phyloP scores from a whole-genome alignment of 2,888 invertebrate genomes.

The Octodonta nipae region DNA sequence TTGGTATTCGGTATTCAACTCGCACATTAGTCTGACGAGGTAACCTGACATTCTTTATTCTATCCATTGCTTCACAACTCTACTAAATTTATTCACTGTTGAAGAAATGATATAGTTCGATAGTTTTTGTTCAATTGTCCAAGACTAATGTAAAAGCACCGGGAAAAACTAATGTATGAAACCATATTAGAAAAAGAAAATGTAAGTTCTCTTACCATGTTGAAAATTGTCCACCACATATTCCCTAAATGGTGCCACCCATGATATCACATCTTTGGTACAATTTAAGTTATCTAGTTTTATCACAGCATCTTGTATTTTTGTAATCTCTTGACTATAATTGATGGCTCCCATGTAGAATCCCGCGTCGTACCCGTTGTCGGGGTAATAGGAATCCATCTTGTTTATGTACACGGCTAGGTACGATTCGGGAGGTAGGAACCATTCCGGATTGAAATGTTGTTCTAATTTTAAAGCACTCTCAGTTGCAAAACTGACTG shows the following conservation, averaged over 20 bases:
- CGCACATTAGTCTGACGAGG: too few species aligned
- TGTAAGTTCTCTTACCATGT: constrained; percentile 37
- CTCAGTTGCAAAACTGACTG: constrained; percentile 48
- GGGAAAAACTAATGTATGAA: too few species aligned
- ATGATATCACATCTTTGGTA: constrained; percentile 43
- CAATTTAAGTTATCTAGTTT: constrained; percentile 42
- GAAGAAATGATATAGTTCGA: too few species aligned
- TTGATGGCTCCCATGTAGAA: constrained; percentile 54
- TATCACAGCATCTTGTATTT: constrained; percentile 43
- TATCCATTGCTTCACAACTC: too few species aligned
- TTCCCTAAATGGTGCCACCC: constrained; percentile 51
- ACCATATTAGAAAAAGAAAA: too few species aligned
- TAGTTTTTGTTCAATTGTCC: too few species aligned
- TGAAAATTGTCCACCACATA: constrained; percentile 47
- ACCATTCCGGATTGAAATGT: constrained; percentile 69
- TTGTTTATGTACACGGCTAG: constrained; percentile 46
- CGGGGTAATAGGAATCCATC: constrained; percentile 50
- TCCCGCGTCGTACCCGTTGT: constrained; percentile 48
- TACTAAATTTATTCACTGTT: too few species aligned
- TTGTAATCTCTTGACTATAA: constrained; percentile 47
- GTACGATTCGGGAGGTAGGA: constrained; percentile 55
- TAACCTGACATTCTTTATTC: too few species aligned
- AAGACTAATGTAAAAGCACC: too few species aligned
- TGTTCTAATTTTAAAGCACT: constrained; percentile 55
- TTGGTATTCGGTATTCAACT: too few species aligned